Conservation (phyloP, 2,888 invertebrate species). For the Synergus japonicus region DNA sequence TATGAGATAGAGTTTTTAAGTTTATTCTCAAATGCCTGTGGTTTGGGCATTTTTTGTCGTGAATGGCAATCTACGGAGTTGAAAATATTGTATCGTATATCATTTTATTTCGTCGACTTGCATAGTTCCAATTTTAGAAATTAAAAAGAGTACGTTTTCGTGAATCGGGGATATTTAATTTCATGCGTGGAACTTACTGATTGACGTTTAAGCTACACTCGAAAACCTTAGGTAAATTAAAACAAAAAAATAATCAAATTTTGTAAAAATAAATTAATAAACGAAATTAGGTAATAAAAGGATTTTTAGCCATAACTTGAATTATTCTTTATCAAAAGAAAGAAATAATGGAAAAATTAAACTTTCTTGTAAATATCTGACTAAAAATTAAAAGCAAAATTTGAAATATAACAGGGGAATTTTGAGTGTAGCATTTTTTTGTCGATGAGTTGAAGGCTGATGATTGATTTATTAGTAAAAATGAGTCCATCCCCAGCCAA, state of each 20-base stretch:
- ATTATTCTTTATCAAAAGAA: background rate
- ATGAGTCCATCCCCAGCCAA: background rate
- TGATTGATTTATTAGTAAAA: background rate
- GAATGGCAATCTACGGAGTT: conserved; percentile 1
- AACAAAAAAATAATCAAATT: background rate
- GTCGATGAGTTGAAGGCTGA: background rate
- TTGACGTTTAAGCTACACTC: background rate
- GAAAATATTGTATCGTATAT: conserved; percentile 18
- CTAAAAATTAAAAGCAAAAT: background rate
- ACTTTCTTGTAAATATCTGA: background rate
- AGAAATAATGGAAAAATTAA: background rate
- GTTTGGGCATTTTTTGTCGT: conserved; percentile 6
- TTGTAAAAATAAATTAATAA: background rate
- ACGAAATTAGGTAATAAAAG: background rate
- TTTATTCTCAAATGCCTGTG: background rate
- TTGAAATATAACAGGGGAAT: background rate
- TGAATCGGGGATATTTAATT: conserved; percentile 1
- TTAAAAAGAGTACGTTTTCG: background rate
- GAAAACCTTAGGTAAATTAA: background rate
- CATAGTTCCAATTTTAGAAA: background rate
- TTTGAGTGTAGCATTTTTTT: background rate
- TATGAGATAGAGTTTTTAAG: conserved; percentile 7
- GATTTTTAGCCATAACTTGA: background rate
- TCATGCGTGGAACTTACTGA: background rate
- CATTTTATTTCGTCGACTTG: background rate